Conservation (phyloP, 2,113 vertebrate species). For the Tapirus terrestris region DNA sequence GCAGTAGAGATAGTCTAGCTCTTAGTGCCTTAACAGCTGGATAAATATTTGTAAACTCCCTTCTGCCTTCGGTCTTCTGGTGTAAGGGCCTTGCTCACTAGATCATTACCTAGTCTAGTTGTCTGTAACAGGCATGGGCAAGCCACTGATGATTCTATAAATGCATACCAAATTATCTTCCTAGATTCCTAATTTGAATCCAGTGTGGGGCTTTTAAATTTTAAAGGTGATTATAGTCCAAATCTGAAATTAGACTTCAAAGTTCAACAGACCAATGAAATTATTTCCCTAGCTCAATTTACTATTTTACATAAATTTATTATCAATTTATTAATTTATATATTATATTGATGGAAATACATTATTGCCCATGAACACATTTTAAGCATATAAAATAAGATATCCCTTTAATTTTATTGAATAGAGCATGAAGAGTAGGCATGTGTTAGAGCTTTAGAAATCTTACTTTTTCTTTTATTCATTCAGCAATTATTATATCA, state of each 20-base stretch:
- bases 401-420: background rate
- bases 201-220: background rate
- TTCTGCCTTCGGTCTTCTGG: background rate
- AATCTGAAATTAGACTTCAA: conserved; percentile 24
- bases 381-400: background rate
- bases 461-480: background rate
- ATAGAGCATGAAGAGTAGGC: background rate
- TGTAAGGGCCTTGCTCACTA: background rate
- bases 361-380: background rate
- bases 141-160: background rate
- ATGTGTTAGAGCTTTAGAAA: background rate
- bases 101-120: background rate
- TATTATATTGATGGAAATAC: background rate
- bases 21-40: background rate
- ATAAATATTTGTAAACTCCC: background rate
- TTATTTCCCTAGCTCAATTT: background rate
- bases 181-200: background rate
- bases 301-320: background rate
- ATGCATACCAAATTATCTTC: background rate
- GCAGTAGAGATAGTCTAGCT: background rate
- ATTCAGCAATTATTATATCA: background rate
- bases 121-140: background rate
- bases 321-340: background rate
- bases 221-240: background rate
- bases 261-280: background rate